Percentiles rank a stretch among this genome's conserved stretches.
Evolutionary conservation across 2,113 vertebrate species (phyloP).

Genomic region (Emydocephalus ijimae): DNA sequence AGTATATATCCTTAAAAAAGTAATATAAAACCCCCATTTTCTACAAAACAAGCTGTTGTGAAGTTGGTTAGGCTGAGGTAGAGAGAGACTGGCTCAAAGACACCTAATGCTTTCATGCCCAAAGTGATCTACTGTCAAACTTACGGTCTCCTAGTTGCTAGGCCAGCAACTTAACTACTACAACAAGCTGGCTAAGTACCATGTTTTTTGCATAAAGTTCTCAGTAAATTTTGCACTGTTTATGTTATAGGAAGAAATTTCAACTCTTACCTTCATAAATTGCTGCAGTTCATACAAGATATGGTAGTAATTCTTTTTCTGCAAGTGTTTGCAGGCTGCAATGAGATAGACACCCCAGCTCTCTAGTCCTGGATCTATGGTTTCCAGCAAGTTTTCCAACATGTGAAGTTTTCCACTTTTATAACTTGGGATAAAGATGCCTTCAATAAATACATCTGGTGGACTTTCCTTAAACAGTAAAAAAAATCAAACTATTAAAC

Average conservation of each 20-base stretch:
- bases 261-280: constrained; percentile 88
- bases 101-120: background rate
- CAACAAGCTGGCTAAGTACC: background rate
- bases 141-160: background rate
- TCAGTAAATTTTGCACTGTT: background rate
- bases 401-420: constrained; percentile 81
- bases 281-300: constrained; percentile 95
- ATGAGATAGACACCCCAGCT: constrained; percentile 87
- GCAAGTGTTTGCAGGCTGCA: constrained; percentile 90
- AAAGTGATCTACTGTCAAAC: background rate
- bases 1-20: background rate
- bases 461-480: constrained; percentile 79
- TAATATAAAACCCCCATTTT: background rate
- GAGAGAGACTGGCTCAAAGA: background rate
- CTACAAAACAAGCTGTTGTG: background rate
- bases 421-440: constrained; percentile 86
- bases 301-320: constrained; percentile 85
- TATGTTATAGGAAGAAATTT: background rate
- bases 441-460: constrained; percentile 91
- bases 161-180: background rate
- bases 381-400: constrained; percentile 86
- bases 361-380: constrained; percentile 84
- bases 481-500: background rate
- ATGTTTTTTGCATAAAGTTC: background rate
- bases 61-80: background rate